A percentile compares a stretch with the other conserved stretches of the same genome.
phyloP scores from a whole-genome alignment of 1,140 invertebrate species.

The Drosophila nebulosa region DNA sequence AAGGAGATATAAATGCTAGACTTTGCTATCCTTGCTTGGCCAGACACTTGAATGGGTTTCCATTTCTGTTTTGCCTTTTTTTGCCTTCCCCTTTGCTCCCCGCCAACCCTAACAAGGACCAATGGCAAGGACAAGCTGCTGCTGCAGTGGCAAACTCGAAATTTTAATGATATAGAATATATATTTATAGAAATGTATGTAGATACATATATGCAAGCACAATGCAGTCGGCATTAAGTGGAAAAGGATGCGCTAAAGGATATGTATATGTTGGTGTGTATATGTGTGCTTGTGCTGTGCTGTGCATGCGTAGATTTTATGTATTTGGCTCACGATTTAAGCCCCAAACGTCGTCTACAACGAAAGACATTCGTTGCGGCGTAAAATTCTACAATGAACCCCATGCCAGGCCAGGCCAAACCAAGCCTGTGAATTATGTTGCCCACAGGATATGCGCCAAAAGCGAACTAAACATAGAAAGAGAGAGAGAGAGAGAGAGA shows the following conservation, averaged over 20 bases:
- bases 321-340: slow-evolving; percentile 74
- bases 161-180: slow-evolving; percentile 71
- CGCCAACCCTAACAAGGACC: slow-evolving; percentile 31
- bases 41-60: slow-evolving; percentile 33
- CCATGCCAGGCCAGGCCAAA: slow-evolving; percentile 18
- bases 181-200: slow-evolving; percentile 5
- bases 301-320: slow-evolving; percentile 60
- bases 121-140: slow-evolving; percentile 61
- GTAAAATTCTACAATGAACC: slow-evolving; percentile 58
- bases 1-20: slow-evolving; percentile 42
- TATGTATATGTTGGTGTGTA: background rate
- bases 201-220: slow-evolving; percentile 21
- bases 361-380: slow-evolving; percentile 60
- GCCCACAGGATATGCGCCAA: slow-evolving; percentile 75
- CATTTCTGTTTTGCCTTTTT: slow-evolving; percentile 1
- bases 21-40: slow-evolving; percentile 49
- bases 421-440: slow-evolving; percentile 52
- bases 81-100: background rate
- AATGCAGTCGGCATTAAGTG: slow-evolving; percentile 59
- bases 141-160: slow-evolving; percentile 47
- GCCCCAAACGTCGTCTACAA: slow-evolving; percentile 23
- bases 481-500: background rate
- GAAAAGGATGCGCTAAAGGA: slow-evolving; percentile 57
- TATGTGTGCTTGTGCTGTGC: slow-evolving; percentile 1
- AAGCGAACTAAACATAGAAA: slow-evolving; percentile 10